Conservation (phyloP, 2,113 vertebrate genomes). For the Syngnathus typhle region DNA sequence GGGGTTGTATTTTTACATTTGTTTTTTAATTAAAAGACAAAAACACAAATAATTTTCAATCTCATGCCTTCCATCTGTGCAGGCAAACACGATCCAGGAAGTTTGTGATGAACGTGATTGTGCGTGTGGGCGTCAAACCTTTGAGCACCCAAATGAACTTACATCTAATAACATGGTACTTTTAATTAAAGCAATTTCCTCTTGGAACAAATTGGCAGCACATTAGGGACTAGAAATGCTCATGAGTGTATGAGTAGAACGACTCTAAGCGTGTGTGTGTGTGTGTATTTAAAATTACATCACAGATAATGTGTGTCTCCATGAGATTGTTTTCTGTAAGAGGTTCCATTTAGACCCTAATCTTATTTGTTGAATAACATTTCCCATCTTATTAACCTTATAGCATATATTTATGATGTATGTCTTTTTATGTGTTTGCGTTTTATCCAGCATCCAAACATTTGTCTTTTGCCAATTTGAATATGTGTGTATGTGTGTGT, state of each 20-base stretch:
- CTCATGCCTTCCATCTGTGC: background rate
- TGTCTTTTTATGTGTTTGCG: conserved; percentile 13
- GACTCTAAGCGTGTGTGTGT: conserved; percentile 36
- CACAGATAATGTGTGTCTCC: background rate
- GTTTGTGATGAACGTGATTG: conserved; percentile 8
- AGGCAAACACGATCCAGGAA: conserved; percentile 18
- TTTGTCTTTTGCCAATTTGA: conserved; percentile 4
- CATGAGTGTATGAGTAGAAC: conserved; percentile 17
- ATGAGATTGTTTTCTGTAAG: background rate
- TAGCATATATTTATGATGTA: conserved; percentile 6
- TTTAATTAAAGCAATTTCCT: conserved; percentile 56
- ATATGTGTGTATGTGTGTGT: conserved; percentile 37
- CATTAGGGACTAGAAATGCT: conserved; percentile 27
- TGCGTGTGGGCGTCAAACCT: conserved; percentile 31
- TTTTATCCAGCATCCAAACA: background rate
- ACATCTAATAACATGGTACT: conserved; percentile 32
- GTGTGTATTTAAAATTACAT: conserved; percentile 22
- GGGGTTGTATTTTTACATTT: too few species aligned
- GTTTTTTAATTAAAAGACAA: background rate
- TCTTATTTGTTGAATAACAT: conserved; percentile 8
- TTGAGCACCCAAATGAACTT: conserved; percentile 23
- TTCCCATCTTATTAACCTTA: background rate
- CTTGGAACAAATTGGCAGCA: conserved; percentile 51
- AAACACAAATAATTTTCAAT: background rate
- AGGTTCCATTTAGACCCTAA: background rate